A percentile compares a stretch with the other conserved stretches of the same genome.
These are phyloP conservation scores for Hyla sarda DNA, from an alignment of 2,113 vertebrate species.

Conservation along the genomic window DNA sequence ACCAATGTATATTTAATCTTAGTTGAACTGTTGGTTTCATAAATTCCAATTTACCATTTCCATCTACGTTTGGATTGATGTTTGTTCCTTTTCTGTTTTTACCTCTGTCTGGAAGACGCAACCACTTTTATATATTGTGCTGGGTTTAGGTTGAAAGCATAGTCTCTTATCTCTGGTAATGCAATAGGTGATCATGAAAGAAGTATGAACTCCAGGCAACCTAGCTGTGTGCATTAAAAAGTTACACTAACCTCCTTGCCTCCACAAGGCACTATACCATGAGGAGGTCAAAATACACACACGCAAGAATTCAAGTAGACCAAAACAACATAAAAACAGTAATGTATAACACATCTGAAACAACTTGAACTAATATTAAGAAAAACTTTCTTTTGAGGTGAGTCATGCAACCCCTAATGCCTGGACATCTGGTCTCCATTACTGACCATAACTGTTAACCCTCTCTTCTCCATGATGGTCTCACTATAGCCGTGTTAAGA, in stretches of 20 bases:
- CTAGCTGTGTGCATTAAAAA: background rate
- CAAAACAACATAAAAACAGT: background rate
- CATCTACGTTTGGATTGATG: background rate
- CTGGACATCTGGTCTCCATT: background rate
- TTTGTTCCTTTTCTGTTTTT: background rate
- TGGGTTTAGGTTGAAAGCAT: background rate
- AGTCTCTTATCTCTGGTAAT: background rate
- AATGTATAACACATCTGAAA: conserved; percentile 25
- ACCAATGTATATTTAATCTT: no score
- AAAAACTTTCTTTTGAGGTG: background rate
- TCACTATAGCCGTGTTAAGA: no score
- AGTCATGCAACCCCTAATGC: background rate
- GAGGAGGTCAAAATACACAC: background rate
- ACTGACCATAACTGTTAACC: background rate
- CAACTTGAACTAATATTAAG: conserved; percentile 22
- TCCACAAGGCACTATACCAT: background rate
- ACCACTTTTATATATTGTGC: background rate
- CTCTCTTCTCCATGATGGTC: background rate
- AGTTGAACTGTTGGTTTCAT: background rate
- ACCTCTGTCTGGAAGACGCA: background rate
- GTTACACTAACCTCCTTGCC: background rate
- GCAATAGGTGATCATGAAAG: background rate
- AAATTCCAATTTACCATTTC: background rate
- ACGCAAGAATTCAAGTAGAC: background rate
- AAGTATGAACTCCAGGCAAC: background rate